phyloP scores from a whole-genome alignment of 2,797 vertebrate species.

The Lithobates pipiens region DNA sequence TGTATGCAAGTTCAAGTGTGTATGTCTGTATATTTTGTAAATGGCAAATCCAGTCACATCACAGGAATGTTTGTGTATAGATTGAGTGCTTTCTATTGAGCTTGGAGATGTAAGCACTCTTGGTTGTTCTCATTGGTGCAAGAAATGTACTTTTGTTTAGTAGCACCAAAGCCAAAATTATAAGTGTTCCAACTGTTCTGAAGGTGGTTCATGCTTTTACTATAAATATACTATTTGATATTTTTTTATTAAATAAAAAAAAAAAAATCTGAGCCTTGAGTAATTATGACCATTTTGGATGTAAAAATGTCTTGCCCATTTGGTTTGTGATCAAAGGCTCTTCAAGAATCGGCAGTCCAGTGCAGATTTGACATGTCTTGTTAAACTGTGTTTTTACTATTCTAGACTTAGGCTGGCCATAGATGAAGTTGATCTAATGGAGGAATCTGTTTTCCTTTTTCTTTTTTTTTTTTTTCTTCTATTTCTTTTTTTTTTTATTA shows the following conservation, averaged over 20 bases:
- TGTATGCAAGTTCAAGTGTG: background rate
- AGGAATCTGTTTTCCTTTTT: too few species aligned
- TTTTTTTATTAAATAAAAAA: background rate
- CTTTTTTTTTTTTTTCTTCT: too few species aligned
- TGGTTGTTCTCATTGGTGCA: background rate
- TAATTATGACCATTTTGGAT: conserved; percentile 2
- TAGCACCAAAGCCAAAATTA: background rate
- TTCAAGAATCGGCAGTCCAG: background rate
- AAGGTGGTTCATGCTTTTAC: background rate
- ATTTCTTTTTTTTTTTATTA: too few species aligned
- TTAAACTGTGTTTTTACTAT: background rate
- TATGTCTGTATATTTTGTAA: background rate
- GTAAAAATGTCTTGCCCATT: background rate
- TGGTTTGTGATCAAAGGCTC: background rate
- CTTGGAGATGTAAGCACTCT: background rate
- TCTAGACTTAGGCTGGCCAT: background rate
- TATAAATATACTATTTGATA: background rate
- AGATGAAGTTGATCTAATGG: too few species aligned
- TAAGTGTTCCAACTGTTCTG: background rate
- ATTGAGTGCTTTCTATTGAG: background rate
- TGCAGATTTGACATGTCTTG: background rate
- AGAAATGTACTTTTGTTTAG: background rate
- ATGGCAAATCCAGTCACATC: background rate
- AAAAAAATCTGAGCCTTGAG: background rate
- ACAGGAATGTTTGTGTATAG: background rate